phyloP scores from a whole-genome alignment of 2,888 invertebrate species.

The Trissolcus japonicus region DNA sequence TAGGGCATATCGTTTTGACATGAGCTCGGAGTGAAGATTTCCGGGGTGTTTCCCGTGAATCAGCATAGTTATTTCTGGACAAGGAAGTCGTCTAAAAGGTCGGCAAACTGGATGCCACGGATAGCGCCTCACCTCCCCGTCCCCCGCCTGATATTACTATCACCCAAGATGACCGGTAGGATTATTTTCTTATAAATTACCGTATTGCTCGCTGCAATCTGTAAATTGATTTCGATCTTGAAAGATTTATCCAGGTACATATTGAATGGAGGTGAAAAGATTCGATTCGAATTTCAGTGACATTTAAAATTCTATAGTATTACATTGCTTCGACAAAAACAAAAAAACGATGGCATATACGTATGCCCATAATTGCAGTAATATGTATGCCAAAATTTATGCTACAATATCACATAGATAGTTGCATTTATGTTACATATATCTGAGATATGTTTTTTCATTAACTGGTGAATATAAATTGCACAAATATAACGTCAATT shows the following conservation, averaged over 20 bases:
- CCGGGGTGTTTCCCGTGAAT: conserved; percentile 55
- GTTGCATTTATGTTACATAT: no score
- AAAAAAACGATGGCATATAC: no score
- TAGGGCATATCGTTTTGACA: conserved; percentile 40
- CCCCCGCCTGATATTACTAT: conserved; percentile 75
- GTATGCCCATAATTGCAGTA: no score
- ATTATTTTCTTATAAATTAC: no score
- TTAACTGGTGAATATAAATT: no score
- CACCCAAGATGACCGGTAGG: conserved; percentile 75
- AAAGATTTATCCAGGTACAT: no score
- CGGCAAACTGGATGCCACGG: conserved; percentile 76
- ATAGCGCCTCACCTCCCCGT: conserved; percentile 73
- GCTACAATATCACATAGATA: no score
- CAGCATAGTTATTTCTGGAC: conserved; percentile 46
- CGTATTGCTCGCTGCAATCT: no score
- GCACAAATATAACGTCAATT: no score
- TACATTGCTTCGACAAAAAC: background rate
- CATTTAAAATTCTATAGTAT: background rate
- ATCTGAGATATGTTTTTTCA: no score
- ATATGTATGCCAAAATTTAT: no score
- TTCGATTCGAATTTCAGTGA: background rate
- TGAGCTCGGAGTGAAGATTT: conserved; percentile 50
- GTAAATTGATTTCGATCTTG: no score
- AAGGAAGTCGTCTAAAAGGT: conserved; percentile 63
- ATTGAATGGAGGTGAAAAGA: background rate